Conservation (phyloP, 2,888 invertebrate species). For the Nipponacmea schrenckii region DNA sequence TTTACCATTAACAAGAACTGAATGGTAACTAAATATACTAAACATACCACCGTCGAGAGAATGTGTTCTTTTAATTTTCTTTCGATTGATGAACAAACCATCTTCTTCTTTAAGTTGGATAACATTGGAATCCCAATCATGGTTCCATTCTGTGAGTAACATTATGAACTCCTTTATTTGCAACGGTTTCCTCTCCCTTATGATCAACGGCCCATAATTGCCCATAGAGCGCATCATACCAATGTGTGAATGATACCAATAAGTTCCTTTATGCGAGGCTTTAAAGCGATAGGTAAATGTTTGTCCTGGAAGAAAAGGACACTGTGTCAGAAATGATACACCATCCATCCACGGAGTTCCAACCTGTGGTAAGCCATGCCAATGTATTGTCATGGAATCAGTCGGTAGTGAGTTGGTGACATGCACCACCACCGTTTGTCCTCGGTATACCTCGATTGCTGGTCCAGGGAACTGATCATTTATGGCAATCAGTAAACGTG, state of each 20-base stretch:
- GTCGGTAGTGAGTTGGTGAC: constrained; percentile 48
- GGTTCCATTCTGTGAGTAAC: constrained; percentile 45
- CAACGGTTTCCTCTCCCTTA: constrained; percentile 17
- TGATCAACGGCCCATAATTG: constrained; percentile 38
- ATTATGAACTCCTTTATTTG: constrained; percentile 31
- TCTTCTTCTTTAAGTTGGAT: constrained; percentile 18
- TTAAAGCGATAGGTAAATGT: constrained; percentile 31
- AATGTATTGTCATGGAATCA: constrained; percentile 52
- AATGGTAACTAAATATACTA: constrained; percentile 19
- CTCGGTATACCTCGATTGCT: constrained; percentile 52
- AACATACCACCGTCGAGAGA: constrained; percentile 17
- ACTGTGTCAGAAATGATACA: constrained; percentile 48
- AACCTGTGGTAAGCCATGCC: constrained; percentile 58
- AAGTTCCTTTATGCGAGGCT: constrained; percentile 29
- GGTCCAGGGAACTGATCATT: constrained; percentile 49
- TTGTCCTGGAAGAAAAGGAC: constrained; percentile 45
- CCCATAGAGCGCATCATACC: constrained; percentile 40
- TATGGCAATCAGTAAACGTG: constrained; percentile 31
- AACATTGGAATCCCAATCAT: constrained; percentile 29
- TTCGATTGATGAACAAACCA: constrained; percentile 9
- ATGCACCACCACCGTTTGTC: constrained; percentile 47
- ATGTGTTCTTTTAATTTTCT: not conserved
- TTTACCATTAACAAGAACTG: constrained; percentile 36
- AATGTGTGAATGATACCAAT: constrained; percentile 46
- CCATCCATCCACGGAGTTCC: constrained; percentile 58